Evolutionary conservation across 2,113 vertebrate genomes (phyloP), one percentile per base, ranked within the genome.

Genomic region (Neolamprologus hecqui): DNA sequence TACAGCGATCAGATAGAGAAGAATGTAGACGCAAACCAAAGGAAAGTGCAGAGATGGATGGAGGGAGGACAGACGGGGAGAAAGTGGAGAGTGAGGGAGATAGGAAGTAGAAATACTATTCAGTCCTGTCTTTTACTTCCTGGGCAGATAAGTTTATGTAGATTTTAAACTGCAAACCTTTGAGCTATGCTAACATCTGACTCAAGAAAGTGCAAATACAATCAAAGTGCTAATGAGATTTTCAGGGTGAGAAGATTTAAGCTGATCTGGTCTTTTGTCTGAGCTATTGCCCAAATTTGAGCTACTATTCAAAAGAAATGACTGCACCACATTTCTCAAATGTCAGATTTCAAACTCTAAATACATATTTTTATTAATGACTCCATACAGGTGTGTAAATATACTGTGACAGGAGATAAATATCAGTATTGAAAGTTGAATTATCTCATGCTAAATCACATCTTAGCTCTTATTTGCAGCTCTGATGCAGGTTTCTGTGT

Each of bases 1-100:
- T 21, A 9, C 49, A 57, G 77, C 82, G 83, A 91, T 92, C 92
- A 86, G 93, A 93, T 92, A 54, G 33, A 77, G 63, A 87, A 90
- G 85, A 87, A 92, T 90, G 91, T 37, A 82, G 86, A 87, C 7
- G 81, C 68, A 86, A 28, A 53, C 84, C 84, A 83, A 21, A 79
- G 79, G 35, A 79, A 83, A 90, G 80, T 49, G 47, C 9, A 84
- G 7, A 81, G 92, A 88, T 81, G 82, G 90, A 93, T 86, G 84
- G 86, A 90, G 47, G 79, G 70, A 82, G 55, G 81, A 87, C 42
- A 73, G 81, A 85, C 9, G 1, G 65, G 33, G 65, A 88, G 84
- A 90, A 81, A 37, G 84, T 89, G 40, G 35, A 63, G 75, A 26
- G 58, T 15, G 35, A 77, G 54, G 26, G 26, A 79, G 51, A 80